phyloP scores from a whole-genome alignment of 2,113 vertebrate species.

The Phalacrocorax brasilianus region DNA sequence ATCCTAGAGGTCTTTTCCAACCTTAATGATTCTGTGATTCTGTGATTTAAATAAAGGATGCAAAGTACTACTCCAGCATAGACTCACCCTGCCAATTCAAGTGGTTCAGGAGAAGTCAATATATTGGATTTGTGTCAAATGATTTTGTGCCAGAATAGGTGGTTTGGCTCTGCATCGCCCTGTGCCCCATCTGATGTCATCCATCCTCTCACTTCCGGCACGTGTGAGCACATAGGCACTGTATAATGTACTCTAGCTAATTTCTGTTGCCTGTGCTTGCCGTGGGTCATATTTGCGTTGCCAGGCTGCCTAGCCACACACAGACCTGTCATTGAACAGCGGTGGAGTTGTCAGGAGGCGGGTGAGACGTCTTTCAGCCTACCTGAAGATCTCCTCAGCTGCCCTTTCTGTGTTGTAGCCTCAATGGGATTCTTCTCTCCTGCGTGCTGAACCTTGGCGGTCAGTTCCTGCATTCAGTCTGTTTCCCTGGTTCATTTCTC shows the following conservation, averaged over 20 bases:
- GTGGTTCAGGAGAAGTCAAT: neutral
- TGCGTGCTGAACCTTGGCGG: neutral
- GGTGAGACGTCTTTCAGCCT: neutral
- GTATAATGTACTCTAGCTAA: rapidly evolving
- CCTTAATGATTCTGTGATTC: too few relatives aligned
- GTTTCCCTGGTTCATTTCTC: conserved; percentile 23
- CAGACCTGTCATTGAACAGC: neutral
- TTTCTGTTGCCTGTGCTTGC: rapidly evolving
- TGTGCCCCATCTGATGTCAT: neutral
- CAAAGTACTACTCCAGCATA: neutral
- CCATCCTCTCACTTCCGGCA: neutral
- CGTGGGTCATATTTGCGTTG: neutral
- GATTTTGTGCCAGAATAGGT: neutral
- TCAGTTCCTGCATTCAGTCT: neutral
- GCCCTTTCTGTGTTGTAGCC: rapidly evolving
- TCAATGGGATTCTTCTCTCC: neutral
- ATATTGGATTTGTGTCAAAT: neutral
- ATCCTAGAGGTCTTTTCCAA: too few relatives aligned
- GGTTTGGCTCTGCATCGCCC: neutral
- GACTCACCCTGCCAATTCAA: neutral
- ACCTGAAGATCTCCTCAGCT: neutral
- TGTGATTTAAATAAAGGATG: neutral
- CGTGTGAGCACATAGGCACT: rapidly evolving
- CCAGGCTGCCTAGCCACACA: rapidly evolving
- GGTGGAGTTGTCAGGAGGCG: neutral